phyloP scores from a whole-genome alignment of 2,113 vertebrate species.

The Pseudorhombus dupliciocellatus region DNA sequence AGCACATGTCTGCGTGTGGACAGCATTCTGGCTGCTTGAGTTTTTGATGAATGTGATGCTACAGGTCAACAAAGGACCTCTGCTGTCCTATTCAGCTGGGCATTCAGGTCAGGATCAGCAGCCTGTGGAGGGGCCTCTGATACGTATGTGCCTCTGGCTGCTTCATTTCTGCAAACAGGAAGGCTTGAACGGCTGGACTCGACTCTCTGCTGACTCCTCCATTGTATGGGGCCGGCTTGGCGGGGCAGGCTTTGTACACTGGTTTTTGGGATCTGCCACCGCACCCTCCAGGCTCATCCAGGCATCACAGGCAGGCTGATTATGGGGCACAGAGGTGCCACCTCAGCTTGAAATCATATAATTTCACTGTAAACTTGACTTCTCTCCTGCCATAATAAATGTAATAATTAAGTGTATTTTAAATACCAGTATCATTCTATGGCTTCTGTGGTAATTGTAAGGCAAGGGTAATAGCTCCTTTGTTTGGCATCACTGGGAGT shows the following conservation, averaged over 20 bases:
- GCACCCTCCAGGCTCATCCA: constrained; percentile 22
- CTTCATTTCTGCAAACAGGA: constrained; percentile 73
- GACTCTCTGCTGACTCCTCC: constrained; percentile 74
- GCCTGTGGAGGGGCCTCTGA: constrained; percentile 65
- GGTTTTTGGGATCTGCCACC: constrained; percentile 47
- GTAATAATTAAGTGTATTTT: constrained; percentile 7
- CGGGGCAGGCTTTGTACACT: constrained; percentile 56
- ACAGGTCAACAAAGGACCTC: constrained; percentile 74
- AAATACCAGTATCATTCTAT: not conserved
- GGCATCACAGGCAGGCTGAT: constrained; percentile 27
- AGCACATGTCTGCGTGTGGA: constrained; percentile 25
- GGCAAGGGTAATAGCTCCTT: constrained; percentile 21
- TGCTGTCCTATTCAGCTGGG: constrained; percentile 69
- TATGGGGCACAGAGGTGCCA: constrained; percentile 9
- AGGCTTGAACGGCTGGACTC: constrained; percentile 59
- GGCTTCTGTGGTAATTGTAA: constrained; percentile 7
- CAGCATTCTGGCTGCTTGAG: constrained; percentile 36
- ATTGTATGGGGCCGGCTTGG: constrained; percentile 68
- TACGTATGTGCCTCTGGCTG: constrained; percentile 59
- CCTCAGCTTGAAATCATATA: constrained; percentile 26
- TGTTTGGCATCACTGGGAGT: constrained; percentile 47
- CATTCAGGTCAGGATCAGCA: constrained; percentile 74
- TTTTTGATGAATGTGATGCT: constrained; percentile 77
- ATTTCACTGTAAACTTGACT: not conserved
- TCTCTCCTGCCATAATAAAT: not conserved